Evolutionary conservation across 1,140 invertebrate species (phyloP).

Genomic region (Achatina immaculata): DNA sequence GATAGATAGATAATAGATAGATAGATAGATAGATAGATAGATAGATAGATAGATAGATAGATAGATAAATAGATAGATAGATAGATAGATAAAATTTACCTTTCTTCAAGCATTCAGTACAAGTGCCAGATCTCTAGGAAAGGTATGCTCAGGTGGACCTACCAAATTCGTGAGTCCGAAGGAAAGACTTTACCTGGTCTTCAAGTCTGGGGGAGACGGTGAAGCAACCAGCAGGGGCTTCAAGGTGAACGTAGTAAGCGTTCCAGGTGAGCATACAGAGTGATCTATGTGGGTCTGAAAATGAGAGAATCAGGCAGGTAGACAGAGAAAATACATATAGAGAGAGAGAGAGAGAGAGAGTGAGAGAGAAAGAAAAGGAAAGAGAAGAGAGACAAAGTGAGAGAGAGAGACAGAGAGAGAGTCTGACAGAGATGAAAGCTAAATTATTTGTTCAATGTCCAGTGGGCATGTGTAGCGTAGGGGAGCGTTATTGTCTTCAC

Average conservation of each 20-base stretch:
- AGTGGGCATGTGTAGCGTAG: too few relatives aligned
- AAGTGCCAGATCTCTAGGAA: constrained; percentile 26
- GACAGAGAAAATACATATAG: neutral
- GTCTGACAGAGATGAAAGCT: too few relatives aligned
- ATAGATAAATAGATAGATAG: too few relatives aligned
- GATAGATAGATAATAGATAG: too few relatives aligned
- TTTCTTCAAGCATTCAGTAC: constrained; percentile 3
- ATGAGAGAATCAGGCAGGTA: too few relatives aligned
- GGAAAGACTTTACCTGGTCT: constrained; percentile 38
- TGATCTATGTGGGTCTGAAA: too few relatives aligned
- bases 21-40: too few relatives aligned
- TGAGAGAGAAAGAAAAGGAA: neutral
- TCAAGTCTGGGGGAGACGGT: constrained; percentile 30
- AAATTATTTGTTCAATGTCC: neutral
- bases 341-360: neutral
- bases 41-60: too few relatives aligned
- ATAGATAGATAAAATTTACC: too few relatives aligned
- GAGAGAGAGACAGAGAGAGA: too few relatives aligned
- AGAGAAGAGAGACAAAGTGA: neutral
- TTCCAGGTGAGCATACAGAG: constrained; percentile 39
- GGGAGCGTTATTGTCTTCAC: too few relatives aligned
- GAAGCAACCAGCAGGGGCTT: constrained; percentile 21
- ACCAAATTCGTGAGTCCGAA: constrained; percentile 34
- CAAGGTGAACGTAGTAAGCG: constrained; percentile 22
- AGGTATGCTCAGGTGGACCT: constrained; percentile 23